Evolutionary conservation across 1,140 invertebrate genomes (phyloP).

Genomic region (Agrypnia vestita): DNA sequence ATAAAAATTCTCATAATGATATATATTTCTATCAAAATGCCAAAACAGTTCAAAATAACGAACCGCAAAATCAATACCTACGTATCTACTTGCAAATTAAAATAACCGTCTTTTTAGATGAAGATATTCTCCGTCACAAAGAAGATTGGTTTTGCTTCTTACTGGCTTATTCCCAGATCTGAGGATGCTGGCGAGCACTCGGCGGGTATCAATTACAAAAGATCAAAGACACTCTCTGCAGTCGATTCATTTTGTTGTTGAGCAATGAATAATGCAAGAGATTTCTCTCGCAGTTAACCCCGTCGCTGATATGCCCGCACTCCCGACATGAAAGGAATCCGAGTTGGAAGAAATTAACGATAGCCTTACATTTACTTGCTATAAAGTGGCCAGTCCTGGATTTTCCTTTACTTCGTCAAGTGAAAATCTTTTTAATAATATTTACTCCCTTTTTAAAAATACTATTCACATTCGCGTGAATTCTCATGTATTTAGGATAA

Average conservation of each 20-base stretch:
- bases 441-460: too few species aligned
- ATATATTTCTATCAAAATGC: too few species aligned
- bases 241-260: conserved; percentile 55
- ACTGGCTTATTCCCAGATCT: neutral
- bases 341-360: neutral
- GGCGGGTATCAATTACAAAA: conserved; percentile 58
- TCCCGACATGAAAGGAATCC: conserved; percentile 29
- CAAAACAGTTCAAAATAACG: too few species aligned
- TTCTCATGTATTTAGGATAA: too few species aligned
- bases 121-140: conserved; percentile 40
- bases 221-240: conserved; percentile 58
- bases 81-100: neutral
- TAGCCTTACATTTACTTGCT: conserved; percentile 1
- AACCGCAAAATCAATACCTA: conserved; percentile 17
- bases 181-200: neutral
- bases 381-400: too few species aligned
- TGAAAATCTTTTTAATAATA: too few species aligned
- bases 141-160: conserved; percentile 48
- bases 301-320: neutral
- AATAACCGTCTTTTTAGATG: conserved; percentile 26
- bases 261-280: conserved; percentile 58
- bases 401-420: too few species aligned
- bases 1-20: too few species aligned
- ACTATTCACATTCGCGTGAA: too few species aligned
- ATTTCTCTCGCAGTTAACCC: conserved; percentile 25